Percentiles rank a stretch among this genome's conserved stretches.
Conservation (phyloP, 2,888 invertebrate genomes). For the Gastrophysa polygoni region DNA sequence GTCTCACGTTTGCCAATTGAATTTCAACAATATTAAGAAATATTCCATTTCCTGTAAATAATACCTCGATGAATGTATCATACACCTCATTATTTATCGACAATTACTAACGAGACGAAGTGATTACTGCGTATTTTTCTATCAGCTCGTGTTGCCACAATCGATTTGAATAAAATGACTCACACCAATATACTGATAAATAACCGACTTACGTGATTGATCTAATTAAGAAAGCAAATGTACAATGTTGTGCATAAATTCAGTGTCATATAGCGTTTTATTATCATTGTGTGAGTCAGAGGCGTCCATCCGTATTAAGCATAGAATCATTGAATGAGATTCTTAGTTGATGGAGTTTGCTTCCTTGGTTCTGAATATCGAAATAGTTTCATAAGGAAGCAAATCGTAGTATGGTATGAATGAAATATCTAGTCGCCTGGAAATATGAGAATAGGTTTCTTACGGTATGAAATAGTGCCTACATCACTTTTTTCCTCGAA, state of each 20-base stretch:
- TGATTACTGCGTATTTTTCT: slow-evolving; percentile 6
- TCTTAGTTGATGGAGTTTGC: neutral
- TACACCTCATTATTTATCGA: slow-evolving; percentile 11
- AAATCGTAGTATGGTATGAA: no score
- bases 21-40: neutral
- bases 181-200: slow-evolving; percentile 27
- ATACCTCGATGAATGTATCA: neutral
- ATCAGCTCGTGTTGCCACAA: slow-evolving; percentile 14
- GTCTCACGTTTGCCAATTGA: no score
- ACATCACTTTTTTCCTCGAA: no score
- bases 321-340: neutral
- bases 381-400: no score
- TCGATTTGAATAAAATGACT: slow-evolving; percentile 28
- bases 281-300: slow-evolving; percentile 16
- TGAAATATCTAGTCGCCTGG: no score
- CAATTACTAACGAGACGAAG: slow-evolving; percentile 12
- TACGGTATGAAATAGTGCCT: no score
- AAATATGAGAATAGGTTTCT: no score
- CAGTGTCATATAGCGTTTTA: slow-evolving; percentile 19
- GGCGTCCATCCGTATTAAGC: neutral
- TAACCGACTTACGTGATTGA: slow-evolving; percentile 27
- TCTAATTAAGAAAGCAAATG: slow-evolving; percentile 32
- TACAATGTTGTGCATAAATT: slow-evolving; percentile 26
- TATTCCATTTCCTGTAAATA: slow-evolving; percentile 2
- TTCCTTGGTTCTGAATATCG: neutral